phyloP scores from a whole-genome alignment of 2,113 vertebrate species.

The Leucosticte australis region DNA sequence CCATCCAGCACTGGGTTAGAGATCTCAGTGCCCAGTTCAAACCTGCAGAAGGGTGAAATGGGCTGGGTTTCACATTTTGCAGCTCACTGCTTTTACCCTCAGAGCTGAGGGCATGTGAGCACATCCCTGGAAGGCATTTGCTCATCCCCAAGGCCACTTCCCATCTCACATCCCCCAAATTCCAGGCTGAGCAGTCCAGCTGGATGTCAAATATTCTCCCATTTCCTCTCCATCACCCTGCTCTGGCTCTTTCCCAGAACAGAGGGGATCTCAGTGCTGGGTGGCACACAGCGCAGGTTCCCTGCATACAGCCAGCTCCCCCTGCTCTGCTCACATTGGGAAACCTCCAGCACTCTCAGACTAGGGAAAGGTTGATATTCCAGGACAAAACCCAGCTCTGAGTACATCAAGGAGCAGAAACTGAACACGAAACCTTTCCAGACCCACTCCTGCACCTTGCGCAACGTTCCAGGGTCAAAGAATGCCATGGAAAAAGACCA shows the following conservation, averaged over 20 bases:
- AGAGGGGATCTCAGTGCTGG: not conserved
- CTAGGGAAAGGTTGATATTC: not conserved
- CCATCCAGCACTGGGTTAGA: not conserved
- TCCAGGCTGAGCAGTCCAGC: not conserved
- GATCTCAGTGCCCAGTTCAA: not conserved
- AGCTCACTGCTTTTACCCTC: not conserved
- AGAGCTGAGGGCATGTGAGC: accelerated
- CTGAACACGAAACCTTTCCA: not conserved
- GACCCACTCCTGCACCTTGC: not conserved
- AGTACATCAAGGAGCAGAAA: not conserved
- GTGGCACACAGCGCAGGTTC: not conserved
- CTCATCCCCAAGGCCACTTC: not conserved
- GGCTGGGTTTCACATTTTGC: not conserved
- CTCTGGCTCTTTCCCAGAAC: not conserved
- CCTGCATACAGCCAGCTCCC: not conserved
- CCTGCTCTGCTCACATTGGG: not conserved
- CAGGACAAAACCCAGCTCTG: not conserved
- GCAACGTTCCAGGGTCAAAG: not conserved
- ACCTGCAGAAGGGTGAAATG: not conserved
- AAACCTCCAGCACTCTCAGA: not conserved
- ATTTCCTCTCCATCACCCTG: not conserved
- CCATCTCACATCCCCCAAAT: not conserved
- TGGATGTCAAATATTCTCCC: not conserved
- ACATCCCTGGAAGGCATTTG: not conserved
- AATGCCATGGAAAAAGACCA: not conserved